Base-by-base conservation (phyloP, 1,140 invertebrate species). In the Zophobas morio region DNA sequence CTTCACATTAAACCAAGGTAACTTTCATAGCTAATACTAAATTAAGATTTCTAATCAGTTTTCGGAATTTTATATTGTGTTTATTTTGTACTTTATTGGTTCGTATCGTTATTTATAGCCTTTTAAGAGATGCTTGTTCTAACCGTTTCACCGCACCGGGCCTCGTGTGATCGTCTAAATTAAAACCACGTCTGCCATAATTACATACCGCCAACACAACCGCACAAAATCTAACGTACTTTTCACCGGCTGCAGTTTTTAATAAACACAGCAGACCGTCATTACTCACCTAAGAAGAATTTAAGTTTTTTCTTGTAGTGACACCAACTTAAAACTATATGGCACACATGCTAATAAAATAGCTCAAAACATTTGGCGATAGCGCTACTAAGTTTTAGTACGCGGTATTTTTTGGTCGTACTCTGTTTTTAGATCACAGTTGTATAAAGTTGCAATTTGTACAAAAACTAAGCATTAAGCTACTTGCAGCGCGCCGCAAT, bases 1-100 rank as follows among this genome's bases (percentile, higher is more conserved):
- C 53, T 60, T 74, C 56, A 77, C 49, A 63, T 53, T 49, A 77
- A 73, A 77, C 70, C 70, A 60, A 77, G 51, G 51, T 53, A 70
- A 77, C 70, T 78, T 78, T 76, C 78, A 78, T 79, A 79, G 57
- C 70, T 74, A 77, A 79, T 78, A 75, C 57, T 79, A 79, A 79
- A 79, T 79, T 79, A 79, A 79, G 78, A 79, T 79, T 78, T 77
- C 76, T 76, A 79, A 79, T 79, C 78, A 79, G 78, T 78, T 79
- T 79, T 77, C 72, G 63, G 78, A 79, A 77, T 79, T 79, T 77
- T 79, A 70, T 79, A 77, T 74, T 79, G 75, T 76, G 46, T 74
- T 77, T 74, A 79, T 79, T 79, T 56, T 77, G 54, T 66, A 51
- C 70, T 79, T 79, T 79, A 76, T 78, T 74, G 57, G 74, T 78